These are phyloP conservation scores for Aspidiotus rigidus DNA, from an alignment of 2,888 invertebrate genomes.

Conservation along the genomic window DNA sequence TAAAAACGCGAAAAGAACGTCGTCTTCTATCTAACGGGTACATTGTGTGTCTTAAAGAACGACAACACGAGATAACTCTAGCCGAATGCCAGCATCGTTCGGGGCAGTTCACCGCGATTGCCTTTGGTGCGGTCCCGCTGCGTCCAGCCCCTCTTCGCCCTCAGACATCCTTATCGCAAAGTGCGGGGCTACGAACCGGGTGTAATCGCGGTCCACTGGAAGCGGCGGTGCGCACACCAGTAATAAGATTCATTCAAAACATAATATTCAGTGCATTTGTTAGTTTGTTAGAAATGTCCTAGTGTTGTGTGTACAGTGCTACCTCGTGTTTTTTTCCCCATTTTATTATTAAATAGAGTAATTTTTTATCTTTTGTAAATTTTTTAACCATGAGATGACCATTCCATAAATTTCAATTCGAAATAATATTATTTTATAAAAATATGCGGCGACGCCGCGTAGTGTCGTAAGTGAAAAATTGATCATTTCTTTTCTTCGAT, in stretches of 20 bases:
- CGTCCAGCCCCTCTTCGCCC: constrained; percentile 24
- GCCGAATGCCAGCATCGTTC: constrained; percentile 18
- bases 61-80: constrained; percentile 19
- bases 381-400: no score
- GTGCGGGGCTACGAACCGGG: constrained; percentile 18
- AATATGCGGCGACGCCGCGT: no score
- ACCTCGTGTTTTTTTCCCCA: constrained; percentile 5
- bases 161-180: constrained; percentile 11
- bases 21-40: constrained; percentile 24
- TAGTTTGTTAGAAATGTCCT: constrained; percentile 13
- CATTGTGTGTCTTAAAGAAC: constrained; percentile 10
- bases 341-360: background rate
- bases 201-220: constrained; percentile 24
- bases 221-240: constrained; percentile 8
- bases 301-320: constrained; percentile 4
- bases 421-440: no score
- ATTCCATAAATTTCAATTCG: no score
- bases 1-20: constrained; percentile 19
- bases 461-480: no score
- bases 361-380: background rate
- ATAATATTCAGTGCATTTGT: constrained; percentile 21
- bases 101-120: constrained; percentile 18
- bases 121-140: constrained; percentile 27
- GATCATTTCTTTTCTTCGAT: no score
- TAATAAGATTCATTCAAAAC: constrained; percentile 26